phyloP scores from a whole-genome alignment of 2,113 vertebrate species.

The zebrafish (Danio rerio) region DNA sequence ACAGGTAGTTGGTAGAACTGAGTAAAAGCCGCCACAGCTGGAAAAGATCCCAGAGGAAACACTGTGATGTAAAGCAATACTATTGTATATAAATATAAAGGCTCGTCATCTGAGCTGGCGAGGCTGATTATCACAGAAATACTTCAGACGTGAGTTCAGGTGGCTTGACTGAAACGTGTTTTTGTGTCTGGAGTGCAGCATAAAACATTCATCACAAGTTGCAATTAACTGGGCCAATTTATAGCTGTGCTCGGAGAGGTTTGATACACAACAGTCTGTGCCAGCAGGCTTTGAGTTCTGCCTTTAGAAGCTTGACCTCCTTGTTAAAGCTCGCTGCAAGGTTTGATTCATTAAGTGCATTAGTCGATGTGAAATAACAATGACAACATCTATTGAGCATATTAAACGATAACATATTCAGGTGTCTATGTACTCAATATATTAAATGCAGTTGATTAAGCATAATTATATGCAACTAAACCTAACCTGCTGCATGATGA shows the following conservation, averaged over 20 bases:
- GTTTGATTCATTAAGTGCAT: no score
- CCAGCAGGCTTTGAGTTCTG: not conserved
- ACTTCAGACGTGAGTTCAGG: not conserved
- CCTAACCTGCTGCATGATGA: no score
- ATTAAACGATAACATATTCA: no score
- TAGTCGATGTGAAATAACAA: no score
- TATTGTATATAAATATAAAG: constrained; percentile 6
- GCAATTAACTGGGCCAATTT: constrained; percentile 25
- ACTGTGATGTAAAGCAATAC: constrained; percentile 21
- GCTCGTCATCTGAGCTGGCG: not conserved
- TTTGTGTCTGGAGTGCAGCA: not conserved
- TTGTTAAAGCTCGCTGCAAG: not conserved
- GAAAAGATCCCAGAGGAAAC: no score
- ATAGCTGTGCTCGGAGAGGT: not conserved
- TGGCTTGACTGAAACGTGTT: not conserved
- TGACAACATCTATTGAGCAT: no score
- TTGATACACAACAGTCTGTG: not conserved
- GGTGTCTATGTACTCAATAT: no score
- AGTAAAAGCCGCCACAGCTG: no score
- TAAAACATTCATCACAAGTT: constrained; percentile 27
- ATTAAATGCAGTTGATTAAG: no score
- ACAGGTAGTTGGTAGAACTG: no score
- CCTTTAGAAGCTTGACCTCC: not conserved
- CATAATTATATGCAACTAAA: no score
- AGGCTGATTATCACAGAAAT: constrained; percentile 19